phyloP scores from a whole-genome alignment of 2,797 vertebrate genomes.

The Rhinella marina region DNA sequence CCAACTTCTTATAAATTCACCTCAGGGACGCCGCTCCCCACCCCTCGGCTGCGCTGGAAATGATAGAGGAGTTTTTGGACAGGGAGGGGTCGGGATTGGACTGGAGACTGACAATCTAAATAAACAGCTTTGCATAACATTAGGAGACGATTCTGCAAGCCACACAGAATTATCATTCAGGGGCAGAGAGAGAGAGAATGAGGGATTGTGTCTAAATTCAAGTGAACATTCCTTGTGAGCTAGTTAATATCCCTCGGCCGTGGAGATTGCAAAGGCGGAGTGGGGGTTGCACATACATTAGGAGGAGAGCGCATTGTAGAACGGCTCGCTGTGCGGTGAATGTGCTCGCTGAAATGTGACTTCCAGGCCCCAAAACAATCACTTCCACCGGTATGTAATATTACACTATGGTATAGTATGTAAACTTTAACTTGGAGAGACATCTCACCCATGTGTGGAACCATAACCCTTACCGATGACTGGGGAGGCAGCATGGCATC shows the following conservation, averaged over 20 bases:
- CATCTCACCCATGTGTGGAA: neutral
- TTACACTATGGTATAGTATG: neutral
- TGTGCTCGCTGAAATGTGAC: neutral
- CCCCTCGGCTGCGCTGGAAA: slow-evolving; percentile 21
- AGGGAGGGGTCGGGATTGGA: neutral
- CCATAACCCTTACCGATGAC: neutral
- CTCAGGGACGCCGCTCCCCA: slow-evolving; percentile 11
- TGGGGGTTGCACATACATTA: slow-evolving; percentile 20
- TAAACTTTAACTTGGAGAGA: neutral
- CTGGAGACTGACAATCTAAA: slow-evolving; percentile 46
- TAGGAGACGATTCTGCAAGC: slow-evolving; percentile 33
- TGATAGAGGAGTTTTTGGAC: slow-evolving; percentile 22
- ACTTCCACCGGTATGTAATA: neutral
- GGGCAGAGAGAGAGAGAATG: slow-evolving; percentile 28
- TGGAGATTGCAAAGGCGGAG: neutral
- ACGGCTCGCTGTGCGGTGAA: neutral
- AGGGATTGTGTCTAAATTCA: slow-evolving; percentile 42
- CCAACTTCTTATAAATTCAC: slow-evolving; percentile 51
- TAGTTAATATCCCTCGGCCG: slow-evolving; percentile 18
- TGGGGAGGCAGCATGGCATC: neutral
- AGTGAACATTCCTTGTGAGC: slow-evolving; percentile 16
- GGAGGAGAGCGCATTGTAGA: slow-evolving; percentile 3
- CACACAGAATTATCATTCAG: slow-evolving; percentile 51
- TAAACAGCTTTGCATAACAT: slow-evolving; percentile 61
- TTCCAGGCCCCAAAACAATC: neutral